Conservation (phyloP, 2,113 vertebrate species). For the Otus sunia region DNA sequence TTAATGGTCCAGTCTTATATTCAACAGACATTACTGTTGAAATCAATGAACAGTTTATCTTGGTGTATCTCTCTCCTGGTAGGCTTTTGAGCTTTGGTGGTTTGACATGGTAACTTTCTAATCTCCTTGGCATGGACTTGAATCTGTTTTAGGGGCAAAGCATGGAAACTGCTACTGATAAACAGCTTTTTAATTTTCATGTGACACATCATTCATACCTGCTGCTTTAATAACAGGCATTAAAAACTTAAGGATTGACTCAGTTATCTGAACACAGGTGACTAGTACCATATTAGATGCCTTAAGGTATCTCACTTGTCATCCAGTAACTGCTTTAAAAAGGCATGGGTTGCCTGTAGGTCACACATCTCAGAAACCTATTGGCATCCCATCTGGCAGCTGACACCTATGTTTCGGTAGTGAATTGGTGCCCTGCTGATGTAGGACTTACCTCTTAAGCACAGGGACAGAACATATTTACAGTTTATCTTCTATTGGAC, state of each 20-base stretch:
- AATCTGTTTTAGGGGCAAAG: background rate
- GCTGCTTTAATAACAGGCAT: background rate
- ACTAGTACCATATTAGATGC: background rate
- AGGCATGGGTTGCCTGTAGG: background rate
- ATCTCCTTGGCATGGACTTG: background rate
- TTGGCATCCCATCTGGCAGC: background rate
- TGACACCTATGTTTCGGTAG: background rate
- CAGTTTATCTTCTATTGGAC: background rate
- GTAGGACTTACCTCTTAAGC: background rate
- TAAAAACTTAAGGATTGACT: background rate
- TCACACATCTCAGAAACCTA: background rate
- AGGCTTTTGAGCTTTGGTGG: background rate
- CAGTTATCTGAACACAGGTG: background rate
- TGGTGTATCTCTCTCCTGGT: background rate
- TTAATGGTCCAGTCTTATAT: background rate
- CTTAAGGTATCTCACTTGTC: background rate
- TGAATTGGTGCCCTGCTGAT: background rate
- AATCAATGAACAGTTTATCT: background rate
- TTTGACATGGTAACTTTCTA: background rate
- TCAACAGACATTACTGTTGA: background rate
- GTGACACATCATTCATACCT: background rate
- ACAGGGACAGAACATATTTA: background rate
- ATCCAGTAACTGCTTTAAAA: background rate
- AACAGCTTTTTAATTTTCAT: background rate
- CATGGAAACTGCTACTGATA: background rate